Evolutionary conservation across 2,797 vertebrate genomes (phyloP), one percentile per base, ranked within the genome.

Genomic region (Hirundo rustica): DNA sequence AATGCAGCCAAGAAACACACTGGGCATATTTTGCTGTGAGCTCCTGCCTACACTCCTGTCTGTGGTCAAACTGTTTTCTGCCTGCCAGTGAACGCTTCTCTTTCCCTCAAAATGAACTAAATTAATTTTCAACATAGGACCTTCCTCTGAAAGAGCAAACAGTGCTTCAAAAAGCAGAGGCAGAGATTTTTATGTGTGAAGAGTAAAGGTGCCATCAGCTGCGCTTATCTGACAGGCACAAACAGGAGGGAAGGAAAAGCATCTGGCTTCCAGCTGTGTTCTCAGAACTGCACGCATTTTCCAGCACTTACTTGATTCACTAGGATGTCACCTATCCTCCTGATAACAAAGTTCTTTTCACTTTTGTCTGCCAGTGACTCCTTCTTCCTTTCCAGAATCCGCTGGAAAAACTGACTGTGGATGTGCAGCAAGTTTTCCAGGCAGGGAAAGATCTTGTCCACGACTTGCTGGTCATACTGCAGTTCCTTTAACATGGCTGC

Each of bases 291-390:
- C 47, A 83, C 44, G 20, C 23, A 21, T 57, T 85, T 67, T 70
- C 68, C 38, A 66, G 19, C 10, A 20, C 98, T 98, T 88, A 99
- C 99, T 98, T 99, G 99, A 91, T 95, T 98, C 29, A 99, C 93
- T n/a, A 99, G 98, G 90, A 99, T 98, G 85, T 99, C 99, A 82
- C 99, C 99, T 89, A 99, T 99, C 95, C 98, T 98, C 96, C 79
- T 98, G 96, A 99, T 98, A 93, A 98, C 93, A 68, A 99, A 98
- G 92, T 98, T 98, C 91, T 98, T 98, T 22, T 99, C 98, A 3
- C 95, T 97, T 85, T 95, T 98, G 23, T 98, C 98, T 72, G 96
- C 96, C 91, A 98, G 44, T 2, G 98, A 98, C 60, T 99, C 98
- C 91, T 98, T 98, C 95, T 98, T 99, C 96, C 98, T 98, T 95